Evolutionary conservation across 2,888 invertebrate species (phyloP).

Genomic region (Aleiodes leptofemur): DNA sequence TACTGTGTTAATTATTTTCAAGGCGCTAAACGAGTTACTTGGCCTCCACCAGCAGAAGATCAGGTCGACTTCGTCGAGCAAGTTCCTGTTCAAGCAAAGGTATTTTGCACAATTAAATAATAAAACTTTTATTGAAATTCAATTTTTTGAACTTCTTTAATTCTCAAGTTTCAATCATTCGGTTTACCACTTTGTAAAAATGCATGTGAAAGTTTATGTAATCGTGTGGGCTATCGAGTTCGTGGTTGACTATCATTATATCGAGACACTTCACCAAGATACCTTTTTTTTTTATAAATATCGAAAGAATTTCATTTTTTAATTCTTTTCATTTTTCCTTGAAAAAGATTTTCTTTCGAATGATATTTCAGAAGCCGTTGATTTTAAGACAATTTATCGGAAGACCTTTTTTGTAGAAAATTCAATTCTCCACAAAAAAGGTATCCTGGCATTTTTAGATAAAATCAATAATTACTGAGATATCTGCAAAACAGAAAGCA

Average conservation of each 20-base stretch:
- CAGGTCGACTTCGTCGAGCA: constrained; percentile 79
- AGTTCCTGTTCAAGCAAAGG: constrained; percentile 79
- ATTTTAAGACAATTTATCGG: too few species aligned
- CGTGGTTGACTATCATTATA: constrained; percentile 51
- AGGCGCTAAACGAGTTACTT: constrained; percentile 91
- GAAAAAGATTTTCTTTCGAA: neutral
- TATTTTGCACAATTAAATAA: constrained; percentile 65
- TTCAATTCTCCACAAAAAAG: too few species aligned
- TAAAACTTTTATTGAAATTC: constrained; percentile 8
- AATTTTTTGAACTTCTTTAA: neutral
- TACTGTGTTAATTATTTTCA: constrained; percentile 51
- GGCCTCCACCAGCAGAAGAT: constrained; percentile 87
- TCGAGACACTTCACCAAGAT: constrained; percentile 1
- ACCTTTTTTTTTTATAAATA: constrained; percentile 1
- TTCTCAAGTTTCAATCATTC: too few species aligned
- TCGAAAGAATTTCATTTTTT: neutral
- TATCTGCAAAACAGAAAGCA: too few species aligned
- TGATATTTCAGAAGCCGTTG: neutral
- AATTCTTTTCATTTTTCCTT: neutral
- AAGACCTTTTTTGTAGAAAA: too few species aligned
- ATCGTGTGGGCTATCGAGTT: constrained; percentile 19
- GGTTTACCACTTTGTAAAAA: neutral
- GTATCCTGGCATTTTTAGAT: too few species aligned
- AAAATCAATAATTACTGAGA: too few species aligned
- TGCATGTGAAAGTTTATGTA: constrained; percentile 7